Conservation (phyloP, 2,113 vertebrate species). For the Upupa epops region DNA sequence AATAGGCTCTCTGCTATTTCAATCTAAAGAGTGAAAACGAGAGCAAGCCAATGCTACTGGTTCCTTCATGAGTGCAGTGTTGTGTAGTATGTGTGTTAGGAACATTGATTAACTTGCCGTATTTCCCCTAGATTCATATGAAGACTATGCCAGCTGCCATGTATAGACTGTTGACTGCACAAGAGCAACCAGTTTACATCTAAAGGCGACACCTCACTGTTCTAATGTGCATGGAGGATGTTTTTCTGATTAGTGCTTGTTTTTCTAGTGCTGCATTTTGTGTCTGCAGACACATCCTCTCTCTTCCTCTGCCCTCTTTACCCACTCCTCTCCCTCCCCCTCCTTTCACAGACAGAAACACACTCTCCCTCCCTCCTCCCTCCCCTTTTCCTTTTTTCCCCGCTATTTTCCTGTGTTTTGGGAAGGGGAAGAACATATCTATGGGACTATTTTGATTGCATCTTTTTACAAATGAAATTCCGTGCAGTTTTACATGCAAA, state of each 20-base stretch:
- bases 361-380: not conserved
- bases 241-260: slow-evolving; percentile 73
- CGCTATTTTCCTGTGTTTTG: slow-evolving; percentile 1
- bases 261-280: slow-evolving; percentile 78
- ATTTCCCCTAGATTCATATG: slow-evolving; percentile 89
- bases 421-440: slow-evolving; percentile 5
- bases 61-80: not conserved
- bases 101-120: not conserved
- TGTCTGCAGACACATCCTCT: slow-evolving; percentile 68
- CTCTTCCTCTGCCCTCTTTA: no score
- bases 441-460: not conserved
- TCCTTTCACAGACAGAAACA: not conserved
- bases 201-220: slow-evolving; percentile 55
- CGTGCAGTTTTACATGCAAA: not conserved
- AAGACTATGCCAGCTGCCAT: slow-evolving; percentile 99
- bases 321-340: not conserved
- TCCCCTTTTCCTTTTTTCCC: not conserved
- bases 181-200: slow-evolving; percentile 97
- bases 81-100: not conserved
- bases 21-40: not conserved
- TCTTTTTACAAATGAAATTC: slow-evolving; percentile 43
- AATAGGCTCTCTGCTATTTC: not conserved
- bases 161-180: slow-evolving; percentile 96
- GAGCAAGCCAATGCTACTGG: not conserved
- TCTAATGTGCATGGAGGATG: slow-evolving; percentile 73